These are phyloP conservation scores for Epizoanthus fatuus DNA, from an alignment of 92 coral and sea anemone species.

Conservation along the genomic window DNA sequence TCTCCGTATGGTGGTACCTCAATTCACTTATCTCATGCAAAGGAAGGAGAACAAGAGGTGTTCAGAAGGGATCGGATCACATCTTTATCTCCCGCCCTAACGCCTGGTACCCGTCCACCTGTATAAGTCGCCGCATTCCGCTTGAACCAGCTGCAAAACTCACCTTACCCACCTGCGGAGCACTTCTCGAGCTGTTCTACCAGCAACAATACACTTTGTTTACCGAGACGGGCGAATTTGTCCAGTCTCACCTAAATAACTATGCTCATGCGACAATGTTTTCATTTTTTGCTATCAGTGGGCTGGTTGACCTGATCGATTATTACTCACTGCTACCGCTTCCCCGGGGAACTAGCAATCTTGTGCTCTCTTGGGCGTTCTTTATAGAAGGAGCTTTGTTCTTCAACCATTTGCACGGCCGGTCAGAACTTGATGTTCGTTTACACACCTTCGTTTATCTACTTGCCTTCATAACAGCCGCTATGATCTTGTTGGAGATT, in stretches of 20 bases:
- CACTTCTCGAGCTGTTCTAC: conserved; percentile 64
- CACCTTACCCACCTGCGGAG: conserved; percentile 49
- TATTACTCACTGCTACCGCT: conserved; percentile 51
- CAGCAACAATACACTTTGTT: conserved; percentile 60
- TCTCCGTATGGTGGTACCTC: conserved; percentile 84
- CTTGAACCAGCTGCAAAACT: conserved; percentile 77
- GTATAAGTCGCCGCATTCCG: conserved; percentile 56
- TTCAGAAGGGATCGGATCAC: neutral
- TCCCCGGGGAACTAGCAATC: conserved; percentile 69
- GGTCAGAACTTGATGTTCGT: conserved; percentile 76
- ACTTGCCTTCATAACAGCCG: conserved; percentile 64
- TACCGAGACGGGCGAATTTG: conserved; percentile 61
- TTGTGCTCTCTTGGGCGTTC: conserved; percentile 67
- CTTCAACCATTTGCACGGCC: conserved; percentile 81
- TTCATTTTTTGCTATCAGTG: conserved; percentile 82
- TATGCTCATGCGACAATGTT: conserved; percentile 85
- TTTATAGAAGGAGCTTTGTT: conserved; percentile 80
- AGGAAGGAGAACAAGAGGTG: neutral
- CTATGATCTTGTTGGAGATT: conserved; percentile 64
- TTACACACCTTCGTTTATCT: conserved; percentile 78
- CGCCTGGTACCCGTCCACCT: conserved; percentile 53
- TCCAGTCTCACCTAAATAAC: conserved; percentile 60
- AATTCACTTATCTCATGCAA: conserved; percentile 50
- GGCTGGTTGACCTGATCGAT: conserved; percentile 72
- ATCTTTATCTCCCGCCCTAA: neutral